A percentile compares a stretch with the other conserved stretches of the same genome.
phyloP scores from a whole-genome alignment of 1,140 invertebrate species.

The Mamestra configurata region DNA sequence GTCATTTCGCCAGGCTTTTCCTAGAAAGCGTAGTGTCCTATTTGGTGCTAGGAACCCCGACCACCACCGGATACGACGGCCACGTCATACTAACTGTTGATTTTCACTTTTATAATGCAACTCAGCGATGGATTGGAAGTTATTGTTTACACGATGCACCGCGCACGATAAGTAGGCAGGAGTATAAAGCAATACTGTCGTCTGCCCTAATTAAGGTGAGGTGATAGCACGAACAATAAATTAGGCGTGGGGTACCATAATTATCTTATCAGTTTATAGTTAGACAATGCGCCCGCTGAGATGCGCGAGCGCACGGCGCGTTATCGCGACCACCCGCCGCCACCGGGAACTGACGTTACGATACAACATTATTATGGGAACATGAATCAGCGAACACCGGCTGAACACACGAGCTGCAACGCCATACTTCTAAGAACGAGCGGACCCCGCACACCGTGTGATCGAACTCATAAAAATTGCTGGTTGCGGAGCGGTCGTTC shows the following conservation, averaged over 20 bases:
- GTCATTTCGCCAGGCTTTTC: constrained; percentile 80
- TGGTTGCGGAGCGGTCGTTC: constrained; percentile 1
- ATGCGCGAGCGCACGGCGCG: constrained; percentile 61
- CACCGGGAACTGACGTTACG: constrained; percentile 39
- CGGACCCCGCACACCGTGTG: constrained; percentile 48
- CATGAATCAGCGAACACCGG: constrained; percentile 62
- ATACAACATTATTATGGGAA: constrained; percentile 67
- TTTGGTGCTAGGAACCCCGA: constrained; percentile 67
- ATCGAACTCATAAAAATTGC: constrained; percentile 62
- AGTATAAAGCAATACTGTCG: constrained; percentile 31
- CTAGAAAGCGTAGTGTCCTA: constrained; percentile 83
- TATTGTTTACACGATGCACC: constrained; percentile 37
- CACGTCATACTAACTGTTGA: constrained; percentile 72
- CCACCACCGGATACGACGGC: constrained; percentile 69
- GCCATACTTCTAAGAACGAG: constrained; percentile 54
- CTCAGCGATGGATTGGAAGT: constrained; percentile 56
- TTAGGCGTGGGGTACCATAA: constrained; percentile 60
- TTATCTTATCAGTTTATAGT: constrained; percentile 69
- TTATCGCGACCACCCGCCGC: constrained; percentile 68
- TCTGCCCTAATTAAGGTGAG: constrained; percentile 47
- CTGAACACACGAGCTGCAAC: constrained; percentile 45
- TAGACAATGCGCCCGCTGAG: constrained; percentile 69
- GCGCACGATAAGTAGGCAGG: constrained; percentile 31
- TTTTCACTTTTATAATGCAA: constrained; percentile 82
- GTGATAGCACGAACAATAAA: constrained; percentile 58